Evolutionary conservation across 2,113 vertebrate genomes (phyloP).

Genomic region (Engraulis encrasicolus): DNA sequence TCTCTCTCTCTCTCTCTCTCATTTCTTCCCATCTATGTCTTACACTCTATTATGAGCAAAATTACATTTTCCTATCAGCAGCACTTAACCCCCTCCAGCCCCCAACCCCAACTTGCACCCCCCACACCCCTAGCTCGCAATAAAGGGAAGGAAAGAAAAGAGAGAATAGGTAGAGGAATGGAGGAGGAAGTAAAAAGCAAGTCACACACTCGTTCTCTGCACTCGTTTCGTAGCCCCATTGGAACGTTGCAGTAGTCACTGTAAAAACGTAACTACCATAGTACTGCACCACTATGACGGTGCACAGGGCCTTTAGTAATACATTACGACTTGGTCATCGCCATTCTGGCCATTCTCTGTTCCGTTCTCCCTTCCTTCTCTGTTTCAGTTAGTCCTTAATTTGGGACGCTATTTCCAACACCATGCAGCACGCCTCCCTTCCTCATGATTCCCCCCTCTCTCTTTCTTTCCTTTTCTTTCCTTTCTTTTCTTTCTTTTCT

Average conservation of each 20-base stretch:
- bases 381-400: no score
- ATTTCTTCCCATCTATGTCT: neutral
- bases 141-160: neutral
- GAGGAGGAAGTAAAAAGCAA: neutral
- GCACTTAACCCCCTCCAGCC: neutral
- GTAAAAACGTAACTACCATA: no score
- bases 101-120: no score
- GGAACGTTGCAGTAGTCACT: no score
- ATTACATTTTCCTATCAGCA: neutral
- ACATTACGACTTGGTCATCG: neutral
- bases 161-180: neutral
- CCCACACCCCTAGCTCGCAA: neutral
- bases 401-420: no score
- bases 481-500: no score
- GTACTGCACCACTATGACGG: no score
- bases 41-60: neutral
- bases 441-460: neutral
- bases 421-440: no score
- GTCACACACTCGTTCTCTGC: no score
- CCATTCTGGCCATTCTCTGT: neutral
- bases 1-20: neutral
- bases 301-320: no score
- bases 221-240: no score
- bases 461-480: constrained; percentile 25
- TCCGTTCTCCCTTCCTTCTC: constrained; percentile 31